phyloP scores from a whole-genome alignment of 2,888 invertebrate genomes.

The Asteroscopus sphinx region DNA sequence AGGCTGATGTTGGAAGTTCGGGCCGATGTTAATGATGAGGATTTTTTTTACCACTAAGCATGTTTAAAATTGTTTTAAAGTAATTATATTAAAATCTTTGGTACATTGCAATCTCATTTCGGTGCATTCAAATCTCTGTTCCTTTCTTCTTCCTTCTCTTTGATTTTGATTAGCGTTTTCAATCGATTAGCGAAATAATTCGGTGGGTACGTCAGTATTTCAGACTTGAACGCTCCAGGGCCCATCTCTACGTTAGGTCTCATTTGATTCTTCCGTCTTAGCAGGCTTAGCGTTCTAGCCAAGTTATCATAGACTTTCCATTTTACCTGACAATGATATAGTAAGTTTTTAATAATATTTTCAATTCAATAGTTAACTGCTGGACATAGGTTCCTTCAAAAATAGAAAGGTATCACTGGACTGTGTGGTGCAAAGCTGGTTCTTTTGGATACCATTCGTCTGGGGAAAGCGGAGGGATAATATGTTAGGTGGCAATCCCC shows the following conservation, averaged over 20 bases:
- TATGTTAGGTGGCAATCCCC: too few relatives aligned
- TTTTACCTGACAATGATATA: conserved; percentile 15
- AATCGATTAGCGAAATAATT: conserved; percentile 55
- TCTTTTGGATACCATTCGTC: too few relatives aligned
- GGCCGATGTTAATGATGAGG: too few relatives aligned
- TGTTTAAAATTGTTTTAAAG: too few relatives aligned
- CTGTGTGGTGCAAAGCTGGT: too few relatives aligned
- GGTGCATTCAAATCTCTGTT: conserved; percentile 11
- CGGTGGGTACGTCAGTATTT: conserved; percentile 53
- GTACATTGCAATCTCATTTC: background rate
- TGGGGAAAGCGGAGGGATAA: too few relatives aligned
- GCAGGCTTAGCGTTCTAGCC: background rate
- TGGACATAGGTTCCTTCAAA: too few relatives aligned
- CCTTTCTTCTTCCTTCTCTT: conserved; percentile 54
- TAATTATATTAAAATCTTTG: background rate
- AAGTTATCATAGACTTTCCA: background rate
- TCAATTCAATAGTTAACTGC: too few relatives aligned
- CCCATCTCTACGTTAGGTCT: conserved; percentile 62
- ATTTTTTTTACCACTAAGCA: too few relatives aligned
- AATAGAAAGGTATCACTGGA: too few relatives aligned
- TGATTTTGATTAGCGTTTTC: conserved; percentile 62
- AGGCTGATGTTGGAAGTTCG: too few relatives aligned
- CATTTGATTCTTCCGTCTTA: conserved; percentile 3
- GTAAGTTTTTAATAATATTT: background rate
- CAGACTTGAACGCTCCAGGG: conserved; percentile 68